phyloP scores from a whole-genome alignment of 23 tunicate genomes.

The Halocynthia aurantium region DNA sequence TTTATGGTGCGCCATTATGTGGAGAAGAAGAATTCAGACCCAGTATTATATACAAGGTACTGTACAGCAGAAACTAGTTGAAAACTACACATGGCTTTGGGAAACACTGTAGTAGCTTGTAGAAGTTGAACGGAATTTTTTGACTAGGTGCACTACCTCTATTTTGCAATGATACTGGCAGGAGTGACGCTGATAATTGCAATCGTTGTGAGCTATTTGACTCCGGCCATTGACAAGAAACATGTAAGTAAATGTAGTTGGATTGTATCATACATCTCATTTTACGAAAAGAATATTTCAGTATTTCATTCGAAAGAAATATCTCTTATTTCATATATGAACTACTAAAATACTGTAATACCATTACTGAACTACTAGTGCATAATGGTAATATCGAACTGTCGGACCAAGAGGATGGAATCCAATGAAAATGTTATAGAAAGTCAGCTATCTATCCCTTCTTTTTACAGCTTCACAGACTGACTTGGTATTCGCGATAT shows the following conservation, averaged over 20 bases:
- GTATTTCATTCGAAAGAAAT: too few species aligned
- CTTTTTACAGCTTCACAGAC: constrained; percentile 34
- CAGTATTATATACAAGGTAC: constrained; percentile 57
- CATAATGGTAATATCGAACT: background rate
- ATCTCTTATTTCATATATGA: background rate
- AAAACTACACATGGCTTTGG: background rate
- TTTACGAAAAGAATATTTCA: too few species aligned
- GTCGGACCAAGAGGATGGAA: background rate
- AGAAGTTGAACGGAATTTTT: background rate
- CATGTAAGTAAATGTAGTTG: constrained; percentile 49
- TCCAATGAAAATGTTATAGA: too few species aligned
- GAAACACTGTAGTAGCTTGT: too few species aligned
- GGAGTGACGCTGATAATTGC: constrained; percentile 45
- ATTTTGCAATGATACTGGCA: constrained; percentile 60
- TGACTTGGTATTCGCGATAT: constrained; percentile 74
- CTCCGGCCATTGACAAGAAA: constrained; percentile 72
- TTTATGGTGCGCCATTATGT: constrained; percentile 66
- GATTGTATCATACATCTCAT: background rate
- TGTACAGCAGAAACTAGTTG: background rate
- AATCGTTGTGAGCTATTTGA: constrained; percentile 45
- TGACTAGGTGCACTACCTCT: constrained; percentile 79
- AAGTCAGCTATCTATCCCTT: background rate
- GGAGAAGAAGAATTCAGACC: constrained; percentile 89
- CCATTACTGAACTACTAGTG: background rate
- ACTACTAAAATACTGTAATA: background rate